Base-by-base conservation (phyloP, 2,888 invertebrate species). In the Erebia epiphron region DNA sequence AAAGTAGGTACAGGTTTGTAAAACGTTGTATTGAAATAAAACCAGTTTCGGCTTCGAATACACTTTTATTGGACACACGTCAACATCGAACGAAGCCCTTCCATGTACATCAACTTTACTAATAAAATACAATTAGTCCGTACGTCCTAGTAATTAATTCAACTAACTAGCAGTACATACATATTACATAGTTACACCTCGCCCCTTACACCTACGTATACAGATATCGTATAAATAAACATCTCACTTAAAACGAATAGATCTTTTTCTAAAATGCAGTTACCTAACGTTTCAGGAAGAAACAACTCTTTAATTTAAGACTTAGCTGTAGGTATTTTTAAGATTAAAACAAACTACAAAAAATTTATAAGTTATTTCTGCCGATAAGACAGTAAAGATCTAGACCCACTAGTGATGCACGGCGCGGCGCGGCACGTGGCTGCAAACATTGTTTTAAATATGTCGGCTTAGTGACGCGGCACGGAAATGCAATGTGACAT, bases 31-130 rank as follows among this genome's bases (percentile, higher is more conserved):
- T 14, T 26, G 52, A 75, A 80, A 76, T 79, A 73, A 92, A 91
- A 91, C 85, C 73, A 82, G 73, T 57, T 79, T 84, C 83, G 85
- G 88, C 89, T 91, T 87, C 85, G 90, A 89, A 90, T 90, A 90
- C 90, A 88, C 83, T 86, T 91, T 91, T 92, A 92, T 90, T 92
- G 90, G 92, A 90, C 90, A 90, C 89, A 89, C 84, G 82, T 83
- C 82, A 84, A 83, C 83, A 82, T 82, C 83, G 79, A 78, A 77
- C 79, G 86, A 86, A 87, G 88, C 86, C 84, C 79, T 84, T 86
- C 82, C 86, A 83, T 86, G 83, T 90, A 92, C 90, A 90, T 86
- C 86, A 88, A 91, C 86, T 83, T 84, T 79, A 86, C 89, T 90
- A 90, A 75, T 86, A 85, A 88, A 85, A 84, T 85, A 85, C 82